Evolutionary conservation across 1,140 invertebrate species (phyloP).

Genomic region (Anastrepha obliqua): DNA sequence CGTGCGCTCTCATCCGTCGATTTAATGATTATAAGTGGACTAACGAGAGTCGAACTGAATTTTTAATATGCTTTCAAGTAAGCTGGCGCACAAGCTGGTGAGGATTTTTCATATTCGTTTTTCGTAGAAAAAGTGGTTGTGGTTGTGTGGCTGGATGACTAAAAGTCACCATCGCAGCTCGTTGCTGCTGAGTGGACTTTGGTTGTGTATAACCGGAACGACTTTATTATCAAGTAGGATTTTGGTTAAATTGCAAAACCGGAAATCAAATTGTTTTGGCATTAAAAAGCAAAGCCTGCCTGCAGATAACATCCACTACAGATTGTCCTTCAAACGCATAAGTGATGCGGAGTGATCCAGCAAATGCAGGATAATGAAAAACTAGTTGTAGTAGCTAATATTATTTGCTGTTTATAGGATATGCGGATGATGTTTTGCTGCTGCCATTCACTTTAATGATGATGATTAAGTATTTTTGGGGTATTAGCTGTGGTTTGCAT

Average conservation of each 20-base stretch:
- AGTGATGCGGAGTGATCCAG: background rate
- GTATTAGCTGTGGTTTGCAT: background rate
- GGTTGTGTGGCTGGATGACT: background rate
- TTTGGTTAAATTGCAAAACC: conserved; percentile 25
- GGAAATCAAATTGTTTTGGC: conserved; percentile 50
- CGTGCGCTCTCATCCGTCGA: background rate
- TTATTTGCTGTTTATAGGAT: background rate
- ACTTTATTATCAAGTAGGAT: conserved; percentile 19
- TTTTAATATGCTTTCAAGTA: conserved; percentile 40
- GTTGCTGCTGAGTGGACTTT: background rate
- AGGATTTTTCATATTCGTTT: conserved; percentile 1
- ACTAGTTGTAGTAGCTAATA: background rate
- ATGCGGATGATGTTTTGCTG: background rate
- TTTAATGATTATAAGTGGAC: conserved; percentile 50
- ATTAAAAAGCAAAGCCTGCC: conserved; percentile 5
- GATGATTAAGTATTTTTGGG: background rate
- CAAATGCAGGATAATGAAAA: background rate
- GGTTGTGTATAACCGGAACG: conserved; percentile 25
- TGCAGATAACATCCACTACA: background rate
- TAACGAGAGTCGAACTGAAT: conserved; percentile 24
- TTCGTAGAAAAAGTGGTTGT: background rate
- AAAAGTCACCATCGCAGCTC: background rate
- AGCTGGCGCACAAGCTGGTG: background rate
- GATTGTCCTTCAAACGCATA: background rate
- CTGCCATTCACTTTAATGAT: background rate